Evolutionary conservation across 2,113 vertebrate species (phyloP), one percentile per base, ranked within the genome.

Genomic region (Amphilophus citrinellus): DNA sequence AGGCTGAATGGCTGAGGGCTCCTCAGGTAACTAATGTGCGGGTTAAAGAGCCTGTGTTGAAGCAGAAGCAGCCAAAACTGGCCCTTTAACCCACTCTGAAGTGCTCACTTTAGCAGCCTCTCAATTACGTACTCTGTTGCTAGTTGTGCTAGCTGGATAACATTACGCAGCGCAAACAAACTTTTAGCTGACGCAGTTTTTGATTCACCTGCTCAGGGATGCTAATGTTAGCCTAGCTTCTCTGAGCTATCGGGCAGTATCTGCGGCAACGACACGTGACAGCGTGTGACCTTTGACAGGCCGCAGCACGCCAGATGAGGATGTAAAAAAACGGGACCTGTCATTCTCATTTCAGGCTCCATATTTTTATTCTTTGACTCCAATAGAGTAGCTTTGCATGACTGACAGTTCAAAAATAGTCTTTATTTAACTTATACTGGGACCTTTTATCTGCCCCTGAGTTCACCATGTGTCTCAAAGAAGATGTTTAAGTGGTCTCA

Each of bases 1-100:
- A 59, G 24, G 71, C 57, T 92, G 85, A 91, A 95, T 95, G 94
- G 94, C 94, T 42, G 94, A 94, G 62, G 93, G 94, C 66, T 90
- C 66, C 50, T 91, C 94, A 87, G 94, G 94, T 94, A 88, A 84
- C 18, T 24, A 10, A 22, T 58, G 30, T 42, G 7, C 6, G 73
- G 44, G 56, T 13, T 18, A 30, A 80, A 76, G 73, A 10, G 7
- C 13, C 13, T n/a, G 4, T 39, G 7, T 39, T 0, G 5, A 61
- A n/a, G 2, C 13, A 8, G 5, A 65, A 59, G 18, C 60, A 27
- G 9, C 5, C 11, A 58, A 20, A 71, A 50, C 42, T 7, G 42
- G 27, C 65, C 30, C 65, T 39, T n/a, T 5, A 39, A 57, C 22
- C 10, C 35, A 18, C 5, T 5, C 20, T 32, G 9, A 24, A 22